Evolutionary conservation across 2,888 invertebrate genomes (phyloP).

Genomic region (Philereme transversata): DNA sequence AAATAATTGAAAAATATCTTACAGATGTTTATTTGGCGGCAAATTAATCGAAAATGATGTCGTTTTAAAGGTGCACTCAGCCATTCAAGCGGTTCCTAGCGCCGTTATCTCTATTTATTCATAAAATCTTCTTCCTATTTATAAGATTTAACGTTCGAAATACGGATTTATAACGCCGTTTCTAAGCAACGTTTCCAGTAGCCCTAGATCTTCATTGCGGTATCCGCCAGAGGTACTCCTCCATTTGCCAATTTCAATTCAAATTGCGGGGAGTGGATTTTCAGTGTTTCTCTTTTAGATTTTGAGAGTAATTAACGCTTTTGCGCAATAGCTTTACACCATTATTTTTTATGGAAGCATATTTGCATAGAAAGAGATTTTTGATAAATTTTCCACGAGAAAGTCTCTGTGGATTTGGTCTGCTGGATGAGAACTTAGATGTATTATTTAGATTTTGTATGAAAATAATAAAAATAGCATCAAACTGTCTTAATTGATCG

Average conservation of each 20-base stretch:
- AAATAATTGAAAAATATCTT: too few relatives aligned
- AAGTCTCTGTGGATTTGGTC: not conserved
- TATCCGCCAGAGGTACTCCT: conserved; percentile 43
- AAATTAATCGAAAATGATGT: too few relatives aligned
- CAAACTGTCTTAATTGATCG: too few relatives aligned
- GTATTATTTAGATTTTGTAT: too few relatives aligned
- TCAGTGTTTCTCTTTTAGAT: conserved; percentile 51
- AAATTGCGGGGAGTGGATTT: conserved; percentile 58
- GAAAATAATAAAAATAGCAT: too few relatives aligned
- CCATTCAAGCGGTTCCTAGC: too few relatives aligned
- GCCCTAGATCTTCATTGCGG: conserved; percentile 36
- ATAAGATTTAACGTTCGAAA: too few relatives aligned
- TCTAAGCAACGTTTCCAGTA: conserved; percentile 37
- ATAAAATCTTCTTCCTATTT: too few relatives aligned
- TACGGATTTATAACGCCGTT: not conserved
- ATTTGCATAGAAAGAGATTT: conserved; percentile 24
- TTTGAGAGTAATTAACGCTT: conserved; percentile 54
- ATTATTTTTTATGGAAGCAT: conserved; percentile 31
- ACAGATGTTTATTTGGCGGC: too few relatives aligned
- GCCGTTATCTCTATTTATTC: too few relatives aligned
- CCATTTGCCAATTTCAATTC: conserved; percentile 63
- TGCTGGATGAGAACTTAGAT: not conserved
- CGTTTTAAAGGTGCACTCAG: too few relatives aligned
- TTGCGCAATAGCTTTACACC: conserved; percentile 33
- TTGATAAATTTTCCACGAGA: not conserved